Evolutionary conservation across 2,888 invertebrate species (phyloP), one percentile per base, ranked within the genome.

Genomic region (Platycheirus albimanus): DNA sequence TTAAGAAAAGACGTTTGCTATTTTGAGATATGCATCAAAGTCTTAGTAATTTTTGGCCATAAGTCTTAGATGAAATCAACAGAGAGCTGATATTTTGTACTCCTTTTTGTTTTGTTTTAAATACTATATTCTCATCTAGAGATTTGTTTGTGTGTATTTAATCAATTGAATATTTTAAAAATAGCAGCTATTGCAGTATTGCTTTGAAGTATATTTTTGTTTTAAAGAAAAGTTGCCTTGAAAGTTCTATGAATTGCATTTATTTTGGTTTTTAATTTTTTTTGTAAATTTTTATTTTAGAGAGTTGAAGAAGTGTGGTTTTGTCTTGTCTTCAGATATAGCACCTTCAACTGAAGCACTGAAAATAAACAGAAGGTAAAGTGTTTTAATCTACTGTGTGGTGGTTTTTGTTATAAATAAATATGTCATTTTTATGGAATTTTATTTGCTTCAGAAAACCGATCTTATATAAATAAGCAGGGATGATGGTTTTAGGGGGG

Each of bases 341-440:
- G n/a, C 61, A 61, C 19, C 30, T 30, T 45, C 17, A 30, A 61
- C 13, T 43, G 24, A 71, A 64, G 71, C 51, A 78, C 71, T 56
- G 77, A 78, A 78, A 78, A 66, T 71, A 78, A 72, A 71, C 24
- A 71, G n/a, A 64, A 64, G 6, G 63, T 56, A 43, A 72, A 33
- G 43, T 41, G 47, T 64, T 56, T 70, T 70, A 30, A 49, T 58
- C 41, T 58, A 10, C 41, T 58, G 13, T 15, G 24, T 15, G 4
- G 20, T 15, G 2, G 38, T n/a, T n/a, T 15, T 20, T 38, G n/a
- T 13, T 20, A 13, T 13, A 3, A 24, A 56, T 20, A 38, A 56
- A 24, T 10, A 24, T 43, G 8, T 49, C n/a, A 28, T 51, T 51
- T 51, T 51, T 51, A 33, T 33, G 30, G 8, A 33, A 33, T 2